Evolutionary conservation across 2,797 vertebrate genomes (phyloP), one percentile per base, ranked within the genome.

Genomic region (Avahi laniger): DNA sequence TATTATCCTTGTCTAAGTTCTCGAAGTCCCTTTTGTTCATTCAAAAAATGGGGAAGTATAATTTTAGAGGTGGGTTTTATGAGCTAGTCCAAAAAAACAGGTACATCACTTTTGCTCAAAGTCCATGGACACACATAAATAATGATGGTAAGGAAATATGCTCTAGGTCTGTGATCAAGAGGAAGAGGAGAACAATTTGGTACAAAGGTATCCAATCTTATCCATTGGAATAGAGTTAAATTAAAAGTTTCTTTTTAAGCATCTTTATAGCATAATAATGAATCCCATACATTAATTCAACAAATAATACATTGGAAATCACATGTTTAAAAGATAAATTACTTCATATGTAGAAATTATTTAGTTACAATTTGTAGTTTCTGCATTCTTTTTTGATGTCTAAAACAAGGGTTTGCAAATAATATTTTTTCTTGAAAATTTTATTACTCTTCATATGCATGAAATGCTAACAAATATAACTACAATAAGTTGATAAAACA

Each of bases 371-470:
- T 83, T 48, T 26, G 1, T 52, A 48, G 24, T 26, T 82, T 52
- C 20, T 35, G 46, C 0, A n/a, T 7, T 52, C 15, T 63, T 7
- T 70, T 35, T 75, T 33, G 48, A 26, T 65, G 33, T 43, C 9
- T 41, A 76, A 38, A 78, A 0, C 9, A 50, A 33, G 33, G 8
- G 1, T 65, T 86, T 76, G 4, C 22, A 86, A 78, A 72, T 12
- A 70, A 78, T 46, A 43, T 24, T 63, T 18, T 91, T 91, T 11
- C 33, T 70, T 54, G 26, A 88, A 96, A 83, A 88, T 70, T 2
- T 46, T 22, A 89, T 7, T 75, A 46, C 5, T 69, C 15, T 87
- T 88, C 3, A 30, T 1, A 18, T 20, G 9, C 5, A 48, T 30
- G 48, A 28, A 41, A 89, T 9, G 0, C 18, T 75, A 94, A 69